Percentiles rank a stretch among this genome's conserved stretches.
phyloP scores from a whole-genome alignment of 2,888 invertebrate genomes.

The Chouioia cunea region DNA sequence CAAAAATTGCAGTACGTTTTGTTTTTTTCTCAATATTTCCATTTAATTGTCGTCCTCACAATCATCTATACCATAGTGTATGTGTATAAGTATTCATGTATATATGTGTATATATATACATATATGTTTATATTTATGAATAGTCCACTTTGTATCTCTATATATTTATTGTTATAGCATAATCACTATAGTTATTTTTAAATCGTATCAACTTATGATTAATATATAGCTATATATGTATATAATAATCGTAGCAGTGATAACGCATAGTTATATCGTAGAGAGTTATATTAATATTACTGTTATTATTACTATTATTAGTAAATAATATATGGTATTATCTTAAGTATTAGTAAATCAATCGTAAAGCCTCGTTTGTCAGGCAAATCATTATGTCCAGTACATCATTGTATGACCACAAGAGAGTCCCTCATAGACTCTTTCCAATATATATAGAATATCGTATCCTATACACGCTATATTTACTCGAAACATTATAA shows the following conservation, averaged over 20 bases:
- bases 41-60: constrained; percentile 47
- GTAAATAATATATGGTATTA: constrained; percentile 15
- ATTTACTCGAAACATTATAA: constrained; percentile 38
- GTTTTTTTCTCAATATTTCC: constrained; percentile 37
- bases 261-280: constrained; percentile 45
- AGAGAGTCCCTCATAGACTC: constrained; percentile 41
- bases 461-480: constrained; percentile 16
- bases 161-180: constrained; percentile 50
- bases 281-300: constrained; percentile 42
- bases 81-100: not conserved
- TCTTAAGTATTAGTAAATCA: constrained; percentile 45
- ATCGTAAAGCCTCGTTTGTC: constrained; percentile 31
- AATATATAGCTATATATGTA: constrained; percentile 55
- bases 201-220: constrained; percentile 65
- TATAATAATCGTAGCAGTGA: constrained; percentile 42
- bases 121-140: constrained; percentile 33
- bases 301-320: constrained; percentile 37
- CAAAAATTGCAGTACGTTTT: constrained; percentile 18
- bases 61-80: constrained; percentile 44
- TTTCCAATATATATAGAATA: not conserved
- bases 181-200: constrained; percentile 59
- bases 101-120: not conserved
- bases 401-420: constrained; percentile 41
- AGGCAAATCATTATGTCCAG: constrained; percentile 37
- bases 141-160: constrained; percentile 44